These are phyloP conservation scores for Oeneis ivallda DNA, from an alignment of 2,888 invertebrate species.

Conservation along the genomic window DNA sequence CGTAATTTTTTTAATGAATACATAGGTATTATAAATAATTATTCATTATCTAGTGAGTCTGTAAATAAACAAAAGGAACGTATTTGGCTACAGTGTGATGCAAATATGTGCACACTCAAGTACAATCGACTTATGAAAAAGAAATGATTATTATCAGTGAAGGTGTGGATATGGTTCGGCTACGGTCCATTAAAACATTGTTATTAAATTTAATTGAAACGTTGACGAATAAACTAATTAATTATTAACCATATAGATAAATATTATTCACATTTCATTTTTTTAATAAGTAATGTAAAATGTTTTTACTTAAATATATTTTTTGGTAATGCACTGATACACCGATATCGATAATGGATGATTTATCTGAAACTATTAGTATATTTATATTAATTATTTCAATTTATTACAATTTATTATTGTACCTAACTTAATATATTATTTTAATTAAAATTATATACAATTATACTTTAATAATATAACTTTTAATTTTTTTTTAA, in stretches of 20 bases:
- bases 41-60: no score
- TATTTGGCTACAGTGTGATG: neutral
- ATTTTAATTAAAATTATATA: no score
- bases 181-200: neutral
- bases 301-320: no score
- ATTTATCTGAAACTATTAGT: no score
- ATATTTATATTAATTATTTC: no score
- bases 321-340: no score
- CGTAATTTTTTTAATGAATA: neutral
- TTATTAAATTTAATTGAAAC: neutral
- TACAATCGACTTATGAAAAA: neutral
- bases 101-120: neutral
- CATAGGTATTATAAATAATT: neutral
- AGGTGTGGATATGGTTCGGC: neutral
- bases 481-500: neutral
- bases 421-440: no score
- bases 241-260: neutral
- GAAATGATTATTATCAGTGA: neutral
- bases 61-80: neutral
- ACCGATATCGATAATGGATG: no score
- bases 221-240: neutral
- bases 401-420: no score
- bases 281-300: no score
- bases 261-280: no score
- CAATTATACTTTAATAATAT: neutral